phyloP scores from a whole-genome alignment of 2,888 invertebrate species.

The Zeuzera pyrina region DNA sequence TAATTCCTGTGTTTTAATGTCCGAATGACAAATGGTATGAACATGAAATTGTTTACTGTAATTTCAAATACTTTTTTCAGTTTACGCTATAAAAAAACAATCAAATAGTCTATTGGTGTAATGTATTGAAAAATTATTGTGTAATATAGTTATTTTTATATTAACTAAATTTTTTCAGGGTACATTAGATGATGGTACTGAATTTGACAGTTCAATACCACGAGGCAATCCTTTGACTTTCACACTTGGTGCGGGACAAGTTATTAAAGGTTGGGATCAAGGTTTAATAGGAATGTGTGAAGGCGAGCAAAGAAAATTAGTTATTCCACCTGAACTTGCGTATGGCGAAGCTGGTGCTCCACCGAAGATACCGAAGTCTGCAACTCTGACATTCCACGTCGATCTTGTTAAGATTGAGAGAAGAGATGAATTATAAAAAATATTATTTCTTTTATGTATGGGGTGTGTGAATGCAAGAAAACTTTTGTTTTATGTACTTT shows the following conservation, averaged over 20 bases:
- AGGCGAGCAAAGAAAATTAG: slow-evolving; percentile 87
- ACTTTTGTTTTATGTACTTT: too few relatives aligned
- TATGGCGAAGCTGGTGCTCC: slow-evolving; percentile 88
- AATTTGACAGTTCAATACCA: slow-evolving; percentile 87
- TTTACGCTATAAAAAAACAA: too few relatives aligned
- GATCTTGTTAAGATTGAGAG: slow-evolving; percentile 84
- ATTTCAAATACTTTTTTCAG: too few relatives aligned
- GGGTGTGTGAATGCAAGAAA: too few relatives aligned
- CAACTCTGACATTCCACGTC: slow-evolving; percentile 86
- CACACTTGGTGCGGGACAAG: slow-evolving; percentile 87
- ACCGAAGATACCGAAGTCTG: slow-evolving; percentile 86
- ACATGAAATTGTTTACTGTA: too few relatives aligned
- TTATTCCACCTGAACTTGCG: slow-evolving; percentile 88
- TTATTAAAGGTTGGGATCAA: slow-evolving; percentile 94
- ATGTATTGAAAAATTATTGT: too few relatives aligned
- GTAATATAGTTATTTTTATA: not conserved
- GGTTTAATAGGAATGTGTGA: slow-evolving; percentile 91
- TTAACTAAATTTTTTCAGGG: slow-evolving; percentile 72
- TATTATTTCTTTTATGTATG: too few relatives aligned
- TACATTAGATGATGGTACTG: slow-evolving; percentile 85
- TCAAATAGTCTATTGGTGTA: too few relatives aligned
- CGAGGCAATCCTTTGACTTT: slow-evolving; percentile 84
- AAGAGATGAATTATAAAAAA: slow-evolving; percentile 68
- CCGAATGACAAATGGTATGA: too few relatives aligned
- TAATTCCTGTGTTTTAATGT: too few relatives aligned